Percentiles rank a stretch among this genome's conserved stretches.
Evolutionary conservation across 2,797 vertebrate species (phyloP).

Genomic region (Anas bahamensis): DNA sequence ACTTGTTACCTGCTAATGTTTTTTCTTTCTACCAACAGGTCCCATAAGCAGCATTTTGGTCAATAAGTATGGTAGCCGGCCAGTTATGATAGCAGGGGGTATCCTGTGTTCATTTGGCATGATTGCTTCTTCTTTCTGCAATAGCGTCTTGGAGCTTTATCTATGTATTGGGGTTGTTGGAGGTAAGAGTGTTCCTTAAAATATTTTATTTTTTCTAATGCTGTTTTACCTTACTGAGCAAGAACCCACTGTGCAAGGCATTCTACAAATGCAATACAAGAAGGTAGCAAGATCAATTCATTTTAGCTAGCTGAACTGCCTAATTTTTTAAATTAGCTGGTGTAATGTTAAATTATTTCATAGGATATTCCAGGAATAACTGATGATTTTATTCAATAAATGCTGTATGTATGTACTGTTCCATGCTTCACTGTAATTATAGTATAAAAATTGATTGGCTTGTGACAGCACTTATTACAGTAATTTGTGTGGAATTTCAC

Average conservation of each 20-base stretch:
- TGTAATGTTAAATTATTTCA: slow-evolving; percentile 15
- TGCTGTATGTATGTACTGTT: not conserved
- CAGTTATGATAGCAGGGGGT: slow-evolving; percentile 92
- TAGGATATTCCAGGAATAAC: not conserved
- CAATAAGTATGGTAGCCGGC: slow-evolving; percentile 94
- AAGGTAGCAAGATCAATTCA: not conserved
- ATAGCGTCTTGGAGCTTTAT: slow-evolving; percentile 88
- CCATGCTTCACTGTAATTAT: slow-evolving; percentile 11
- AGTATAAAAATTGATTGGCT: slow-evolving; percentile 28
- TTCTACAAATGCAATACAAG: not conserved
- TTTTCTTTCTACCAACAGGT: slow-evolving; percentile 79
- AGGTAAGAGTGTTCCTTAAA: slow-evolving; percentile 81
- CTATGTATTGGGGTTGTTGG: slow-evolving; percentile 92
- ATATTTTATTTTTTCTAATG: not conserved
- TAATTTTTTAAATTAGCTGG: slow-evolving; percentile 4
- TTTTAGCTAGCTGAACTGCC: not conserved
- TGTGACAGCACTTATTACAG: slow-evolving; percentile 13
- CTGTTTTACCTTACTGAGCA: not conserved
- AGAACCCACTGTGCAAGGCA: not conserved
- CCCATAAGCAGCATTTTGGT: slow-evolving; percentile 96
- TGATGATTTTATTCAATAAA: slow-evolving; percentile 17
- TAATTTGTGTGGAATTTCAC: not conserved
- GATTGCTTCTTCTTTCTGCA: slow-evolving; percentile 92
- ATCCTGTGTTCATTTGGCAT: slow-evolving; percentile 87
- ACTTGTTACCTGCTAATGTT: not conserved